A percentile compares a stretch with the other conserved stretches of the same genome.
phyloP scores from a whole-genome alignment of 2,113 vertebrate genomes.

The Anolis sagrei region DNA sequence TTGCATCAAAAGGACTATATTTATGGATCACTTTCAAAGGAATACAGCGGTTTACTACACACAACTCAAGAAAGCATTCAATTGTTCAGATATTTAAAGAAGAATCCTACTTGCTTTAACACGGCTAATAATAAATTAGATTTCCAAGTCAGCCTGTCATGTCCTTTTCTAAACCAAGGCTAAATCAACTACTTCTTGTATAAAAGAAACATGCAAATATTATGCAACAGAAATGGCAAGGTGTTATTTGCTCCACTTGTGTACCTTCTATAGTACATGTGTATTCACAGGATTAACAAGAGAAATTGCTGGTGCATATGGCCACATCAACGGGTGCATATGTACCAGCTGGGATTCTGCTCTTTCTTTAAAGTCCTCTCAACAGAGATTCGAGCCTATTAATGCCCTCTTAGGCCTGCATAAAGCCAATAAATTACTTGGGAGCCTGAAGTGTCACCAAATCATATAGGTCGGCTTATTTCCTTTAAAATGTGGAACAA shows the following conservation, averaged over 20 bases:
- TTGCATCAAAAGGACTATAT: constrained; percentile 6
- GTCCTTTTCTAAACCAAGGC: background rate
- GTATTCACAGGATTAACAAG: constrained; percentile 1
- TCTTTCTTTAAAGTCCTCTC: background rate
- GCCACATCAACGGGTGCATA: background rate
- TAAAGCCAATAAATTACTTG: background rate
- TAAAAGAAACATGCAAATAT: background rate
- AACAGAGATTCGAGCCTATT: constrained; percentile 10
- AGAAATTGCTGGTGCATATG: constrained; percentile 1
- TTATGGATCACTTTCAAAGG: background rate
- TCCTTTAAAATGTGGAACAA: background rate
- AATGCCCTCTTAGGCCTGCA: constrained; percentile 2
- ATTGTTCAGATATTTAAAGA: background rate
- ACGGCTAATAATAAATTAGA: background rate
- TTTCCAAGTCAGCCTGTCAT: background rate
- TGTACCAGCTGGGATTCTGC: constrained; percentile 6
- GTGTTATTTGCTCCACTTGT: background rate
- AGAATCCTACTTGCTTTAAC: background rate
- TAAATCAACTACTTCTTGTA: background rate
- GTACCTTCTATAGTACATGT: background rate
- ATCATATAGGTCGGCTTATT: constrained; percentile 2
- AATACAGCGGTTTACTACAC: background rate
- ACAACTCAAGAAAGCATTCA: background rate
- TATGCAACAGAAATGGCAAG: background rate
- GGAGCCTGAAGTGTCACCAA: constrained; percentile 15